phyloP scores from a whole-genome alignment of 2,888 invertebrate genomes.

The Caenorhabditis angaria region DNA sequence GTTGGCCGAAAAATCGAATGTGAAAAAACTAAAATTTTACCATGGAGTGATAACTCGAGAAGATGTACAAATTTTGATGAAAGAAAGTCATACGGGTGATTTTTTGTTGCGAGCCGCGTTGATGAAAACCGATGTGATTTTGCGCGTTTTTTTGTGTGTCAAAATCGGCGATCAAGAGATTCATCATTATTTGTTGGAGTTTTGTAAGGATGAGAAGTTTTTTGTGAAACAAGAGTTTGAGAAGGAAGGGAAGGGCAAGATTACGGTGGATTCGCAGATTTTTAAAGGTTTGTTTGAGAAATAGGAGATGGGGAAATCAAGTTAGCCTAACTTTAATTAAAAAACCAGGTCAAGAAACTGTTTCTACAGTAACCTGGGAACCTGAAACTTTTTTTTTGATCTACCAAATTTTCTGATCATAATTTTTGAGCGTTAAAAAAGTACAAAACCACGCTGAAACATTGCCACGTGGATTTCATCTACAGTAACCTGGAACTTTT shows the following conservation, averaged over 20 bases:
- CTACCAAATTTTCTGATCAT: too few species aligned
- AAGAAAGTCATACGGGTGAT: constrained; percentile 14
- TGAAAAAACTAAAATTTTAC: constrained; percentile 26
- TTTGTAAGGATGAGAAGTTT: constrained; percentile 10
- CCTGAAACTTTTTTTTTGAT: too few species aligned
- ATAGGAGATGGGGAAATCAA: too few species aligned
- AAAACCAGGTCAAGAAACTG: too few species aligned
- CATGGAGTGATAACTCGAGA: constrained; percentile 36
- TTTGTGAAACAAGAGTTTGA: constrained; percentile 23
- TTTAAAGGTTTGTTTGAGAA: constrained; percentile 16
- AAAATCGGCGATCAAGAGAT: constrained; percentile 13
- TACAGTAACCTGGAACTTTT: too few species aligned
- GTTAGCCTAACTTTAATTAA: too few species aligned
- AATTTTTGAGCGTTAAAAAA: too few species aligned
- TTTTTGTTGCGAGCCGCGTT: constrained; percentile 27
- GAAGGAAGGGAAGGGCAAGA: background rate
- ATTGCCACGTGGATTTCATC: too few species aligned
- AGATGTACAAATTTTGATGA: constrained; percentile 27
- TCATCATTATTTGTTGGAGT: constrained; percentile 29
- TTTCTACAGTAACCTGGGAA: too few species aligned
- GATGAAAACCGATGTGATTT: constrained; percentile 12
- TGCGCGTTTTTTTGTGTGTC: constrained; percentile 23
- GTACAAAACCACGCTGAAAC: too few species aligned
- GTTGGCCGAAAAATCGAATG: constrained; percentile 7
- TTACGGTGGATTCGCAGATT: constrained; percentile 13